A percentile compares a stretch with the other conserved stretches of the same genome.
These are phyloP conservation scores for Litocranius walleri DNA, from an alignment of 2,113 vertebrate species.

Conservation along the genomic window DNA sequence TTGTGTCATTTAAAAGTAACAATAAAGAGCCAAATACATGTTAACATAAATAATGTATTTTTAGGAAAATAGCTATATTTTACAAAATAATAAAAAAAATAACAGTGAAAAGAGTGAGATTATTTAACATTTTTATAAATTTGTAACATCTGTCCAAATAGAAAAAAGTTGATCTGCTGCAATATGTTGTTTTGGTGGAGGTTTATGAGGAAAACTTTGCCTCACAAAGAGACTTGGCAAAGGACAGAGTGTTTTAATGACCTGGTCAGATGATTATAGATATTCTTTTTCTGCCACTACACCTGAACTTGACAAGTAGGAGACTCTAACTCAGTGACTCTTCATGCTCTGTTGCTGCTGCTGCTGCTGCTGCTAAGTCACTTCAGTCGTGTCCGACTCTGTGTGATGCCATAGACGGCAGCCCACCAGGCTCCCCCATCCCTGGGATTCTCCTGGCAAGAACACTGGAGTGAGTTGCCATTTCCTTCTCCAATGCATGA, in stretches of 20 bases:
- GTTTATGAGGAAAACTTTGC: slow-evolving; percentile 2
- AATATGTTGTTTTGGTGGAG: neutral
- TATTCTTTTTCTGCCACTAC: slow-evolving; percentile 2
- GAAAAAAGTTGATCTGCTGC: neutral
- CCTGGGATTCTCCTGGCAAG: no score
- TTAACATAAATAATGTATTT: neutral
- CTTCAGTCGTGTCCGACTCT: no score
- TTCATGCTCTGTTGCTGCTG: neutral
- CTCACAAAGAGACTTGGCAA: neutral
- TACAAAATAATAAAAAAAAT: neutral
- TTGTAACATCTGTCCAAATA: neutral
- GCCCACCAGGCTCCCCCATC: no score
- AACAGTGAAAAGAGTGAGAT: neutral
- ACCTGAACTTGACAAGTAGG: neutral
- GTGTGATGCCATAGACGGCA: no score
- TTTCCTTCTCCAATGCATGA: no score
- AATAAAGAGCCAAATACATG: neutral
- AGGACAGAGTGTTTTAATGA: neutral
- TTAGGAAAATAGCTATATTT: neutral
- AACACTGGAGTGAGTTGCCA: no score
- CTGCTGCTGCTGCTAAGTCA: no score
- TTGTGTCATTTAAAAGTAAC: slow-evolving; percentile 9
- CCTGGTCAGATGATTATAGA: neutral
- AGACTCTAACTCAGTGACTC: neutral
- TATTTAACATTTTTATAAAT: slow-evolving; percentile 8